Conservation (phyloP, 2,888 invertebrate species). For the Eupithecia inturbata region DNA sequence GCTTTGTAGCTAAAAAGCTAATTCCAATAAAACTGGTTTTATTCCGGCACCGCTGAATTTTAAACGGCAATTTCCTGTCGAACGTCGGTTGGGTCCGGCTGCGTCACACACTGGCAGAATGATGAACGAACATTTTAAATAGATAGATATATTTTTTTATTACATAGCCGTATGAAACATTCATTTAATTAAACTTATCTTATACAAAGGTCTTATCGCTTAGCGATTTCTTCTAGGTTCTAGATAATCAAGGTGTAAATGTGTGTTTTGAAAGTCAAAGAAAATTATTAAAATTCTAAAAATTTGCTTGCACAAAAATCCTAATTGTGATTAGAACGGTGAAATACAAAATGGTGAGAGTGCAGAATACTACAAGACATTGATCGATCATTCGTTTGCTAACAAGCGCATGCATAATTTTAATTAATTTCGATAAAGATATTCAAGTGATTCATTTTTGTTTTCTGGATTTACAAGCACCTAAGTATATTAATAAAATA, state of each 20-base stretch:
- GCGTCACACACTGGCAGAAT: background rate
- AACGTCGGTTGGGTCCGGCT: slow-evolving; percentile 25
- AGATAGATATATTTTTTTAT: background rate
- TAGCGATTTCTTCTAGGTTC: background rate
- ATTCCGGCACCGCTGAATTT: slow-evolving; percentile 37
- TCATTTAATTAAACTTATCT: too few species aligned
- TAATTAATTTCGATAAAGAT: too few species aligned
- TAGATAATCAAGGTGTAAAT: background rate
- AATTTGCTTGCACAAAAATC: background rate
- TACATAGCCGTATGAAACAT: background rate
- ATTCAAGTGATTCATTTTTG: background rate
- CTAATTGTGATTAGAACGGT: background rate
- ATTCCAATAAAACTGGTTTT: slow-evolving; percentile 40
- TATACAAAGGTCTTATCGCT: background rate
- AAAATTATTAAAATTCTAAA: background rate
- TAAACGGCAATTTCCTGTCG: slow-evolving; percentile 40
- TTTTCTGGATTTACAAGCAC: background rate
- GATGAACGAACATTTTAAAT: background rate
- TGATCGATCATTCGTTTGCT: too few species aligned
- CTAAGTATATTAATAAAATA: background rate
- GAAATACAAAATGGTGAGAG: background rate
- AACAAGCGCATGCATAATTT: too few species aligned
- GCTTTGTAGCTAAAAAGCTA: slow-evolving; percentile 32
- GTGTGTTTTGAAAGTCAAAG: background rate
- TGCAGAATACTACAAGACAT: background rate